phyloP scores from a whole-genome alignment of 2,797 vertebrate species.

The Glyptemys insculpta region DNA sequence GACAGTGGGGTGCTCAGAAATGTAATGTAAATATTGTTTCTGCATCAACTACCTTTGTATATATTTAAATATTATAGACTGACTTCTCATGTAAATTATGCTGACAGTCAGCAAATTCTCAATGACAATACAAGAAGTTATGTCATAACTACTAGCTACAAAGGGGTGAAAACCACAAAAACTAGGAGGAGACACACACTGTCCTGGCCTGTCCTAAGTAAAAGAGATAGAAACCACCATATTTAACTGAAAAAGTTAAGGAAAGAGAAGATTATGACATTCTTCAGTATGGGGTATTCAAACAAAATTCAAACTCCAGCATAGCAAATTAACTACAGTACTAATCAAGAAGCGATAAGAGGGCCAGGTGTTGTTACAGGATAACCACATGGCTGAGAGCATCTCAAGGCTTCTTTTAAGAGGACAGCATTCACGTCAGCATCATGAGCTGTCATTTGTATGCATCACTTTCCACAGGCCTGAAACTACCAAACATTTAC shows the following conservation, averaged over 20 bases:
- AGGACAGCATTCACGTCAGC: background rate
- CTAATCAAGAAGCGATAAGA: background rate
- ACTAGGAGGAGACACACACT: background rate
- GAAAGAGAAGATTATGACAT: background rate
- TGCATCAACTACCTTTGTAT: background rate
- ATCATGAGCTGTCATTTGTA: background rate
- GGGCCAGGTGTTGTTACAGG: background rate
- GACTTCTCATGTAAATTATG: slow-evolving; percentile 23
- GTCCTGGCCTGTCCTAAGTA: background rate
- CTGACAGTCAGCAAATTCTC: slow-evolving; percentile 19
- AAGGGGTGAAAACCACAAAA: slow-evolving; percentile 20
- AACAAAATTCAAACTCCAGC: background rate
- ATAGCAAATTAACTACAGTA: background rate
- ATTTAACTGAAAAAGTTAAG: background rate
- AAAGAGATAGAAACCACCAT: background rate
- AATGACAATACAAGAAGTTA: background rate
- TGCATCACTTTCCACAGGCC: slow-evolving; percentile 3
- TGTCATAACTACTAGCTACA: background rate
- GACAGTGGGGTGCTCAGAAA: background rate
- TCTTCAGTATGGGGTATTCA: background rate
- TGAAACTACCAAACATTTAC: slow-evolving; percentile 19
- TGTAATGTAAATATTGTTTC: background rate
- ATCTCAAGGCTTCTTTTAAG: background rate
- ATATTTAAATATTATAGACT: slow-evolving; percentile 22
- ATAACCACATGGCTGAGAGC: background rate